These are phyloP conservation scores for Drosophila villosipedis DNA, from an alignment of 2,888 invertebrate species.

Conservation along the genomic window DNA sequence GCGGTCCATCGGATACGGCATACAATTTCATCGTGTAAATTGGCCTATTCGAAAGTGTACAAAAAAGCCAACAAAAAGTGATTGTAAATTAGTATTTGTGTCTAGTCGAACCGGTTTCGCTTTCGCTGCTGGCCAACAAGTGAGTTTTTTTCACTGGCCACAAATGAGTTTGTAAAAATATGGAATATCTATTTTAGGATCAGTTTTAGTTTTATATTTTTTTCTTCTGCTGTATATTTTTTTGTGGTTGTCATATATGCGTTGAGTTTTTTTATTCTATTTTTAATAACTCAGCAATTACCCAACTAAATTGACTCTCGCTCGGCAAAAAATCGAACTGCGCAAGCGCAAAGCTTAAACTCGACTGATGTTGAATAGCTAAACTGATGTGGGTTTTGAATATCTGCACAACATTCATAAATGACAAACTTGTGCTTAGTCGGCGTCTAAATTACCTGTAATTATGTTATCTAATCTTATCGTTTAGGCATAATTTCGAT, in stretches of 20 bases:
- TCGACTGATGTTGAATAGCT: slow-evolving; percentile 36
- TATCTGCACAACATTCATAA: neutral
- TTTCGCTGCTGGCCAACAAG: slow-evolving; percentile 19
- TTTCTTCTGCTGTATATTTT: slow-evolving; percentile 22
- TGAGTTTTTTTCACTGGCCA: slow-evolving; percentile 19
- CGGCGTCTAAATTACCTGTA: slow-evolving; percentile 30
- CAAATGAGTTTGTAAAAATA: slow-evolving; percentile 61
- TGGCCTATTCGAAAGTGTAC: slow-evolving; percentile 54
- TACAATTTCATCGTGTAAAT: slow-evolving; percentile 88
- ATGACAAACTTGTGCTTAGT: neutral
- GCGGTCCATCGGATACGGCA: slow-evolving; percentile 91
- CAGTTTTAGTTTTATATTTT: slow-evolving; percentile 20
- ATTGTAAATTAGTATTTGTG: slow-evolving; percentile 24
- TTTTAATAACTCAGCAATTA: slow-evolving; percentile 10
- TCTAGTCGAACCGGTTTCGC: slow-evolving; percentile 61
- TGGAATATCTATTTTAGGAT: slow-evolving; percentile 34
- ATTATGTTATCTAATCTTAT: neutral
- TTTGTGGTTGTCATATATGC: neutral
- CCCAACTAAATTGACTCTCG: slow-evolving; percentile 7
- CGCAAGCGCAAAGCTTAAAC: slow-evolving; percentile 46
- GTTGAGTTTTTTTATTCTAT: neutral
- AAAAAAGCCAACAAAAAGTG: slow-evolving; percentile 11
- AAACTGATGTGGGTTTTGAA: slow-evolving; percentile 14
- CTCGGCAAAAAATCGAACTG: slow-evolving; percentile 23
- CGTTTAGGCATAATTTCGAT: too few relatives aligned